A percentile compares a stretch with the other conserved stretches of the same genome.
These are phyloP conservation scores for Cantharis nigra DNA, from an alignment of 2,888 invertebrate species.

Conservation along the genomic window DNA sequence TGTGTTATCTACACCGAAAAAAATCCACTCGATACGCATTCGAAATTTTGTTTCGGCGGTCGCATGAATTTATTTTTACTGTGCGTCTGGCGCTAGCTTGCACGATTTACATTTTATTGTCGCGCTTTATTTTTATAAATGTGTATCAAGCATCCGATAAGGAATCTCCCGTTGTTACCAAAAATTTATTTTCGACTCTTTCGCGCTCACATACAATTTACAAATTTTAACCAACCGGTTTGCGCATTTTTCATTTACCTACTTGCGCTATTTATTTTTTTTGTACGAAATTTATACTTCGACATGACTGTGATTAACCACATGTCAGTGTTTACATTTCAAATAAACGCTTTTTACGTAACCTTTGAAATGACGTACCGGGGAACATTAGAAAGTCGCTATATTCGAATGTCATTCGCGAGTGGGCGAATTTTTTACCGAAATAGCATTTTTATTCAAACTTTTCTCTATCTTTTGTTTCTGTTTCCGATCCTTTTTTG, in stretches of 20 bases:
- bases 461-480: neutral
- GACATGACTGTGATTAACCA: constrained; percentile 2
- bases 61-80: constrained; percentile 24
- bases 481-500: neutral
- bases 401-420: neutral
- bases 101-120: constrained; percentile 8
- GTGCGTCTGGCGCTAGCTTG: constrained; percentile 18
- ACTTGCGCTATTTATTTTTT: neutral
- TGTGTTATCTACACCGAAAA: neutral
- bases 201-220: neutral
- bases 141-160: neutral
- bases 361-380: neutral
- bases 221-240: neutral
- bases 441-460: neutral
- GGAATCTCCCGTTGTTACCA: constrained; percentile 4
- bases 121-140: constrained; percentile 3
- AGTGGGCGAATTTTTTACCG: neutral
- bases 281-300: neutral
- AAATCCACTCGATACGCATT: neutral
- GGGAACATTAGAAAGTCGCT: neutral
- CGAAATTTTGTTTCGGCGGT: neutral
- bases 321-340: neutral
- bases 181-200: constrained; percentile 1
- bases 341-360: neutral
- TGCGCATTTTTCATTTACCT: neutral